Conservation (phyloP, 2,797 vertebrate genomes). For the Centroberyx gerrardi region DNA sequence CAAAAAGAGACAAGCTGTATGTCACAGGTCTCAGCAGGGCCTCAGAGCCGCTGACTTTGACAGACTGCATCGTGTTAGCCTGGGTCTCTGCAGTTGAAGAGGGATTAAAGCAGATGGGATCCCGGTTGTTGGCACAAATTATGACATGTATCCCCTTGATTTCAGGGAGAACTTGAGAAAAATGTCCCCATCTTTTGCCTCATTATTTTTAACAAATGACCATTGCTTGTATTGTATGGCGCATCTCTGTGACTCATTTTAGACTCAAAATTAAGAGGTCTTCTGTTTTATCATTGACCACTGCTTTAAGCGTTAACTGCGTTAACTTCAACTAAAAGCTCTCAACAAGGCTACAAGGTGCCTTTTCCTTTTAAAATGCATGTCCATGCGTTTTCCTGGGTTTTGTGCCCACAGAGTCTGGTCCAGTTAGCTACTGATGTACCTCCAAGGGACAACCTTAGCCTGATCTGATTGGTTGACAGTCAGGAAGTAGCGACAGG, state of each 20-base stretch:
- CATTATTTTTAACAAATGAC: no score
- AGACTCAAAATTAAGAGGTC: no score
- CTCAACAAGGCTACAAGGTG: neutral
- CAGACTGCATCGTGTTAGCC: conserved; percentile 5
- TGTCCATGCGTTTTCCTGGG: conserved; percentile 9
- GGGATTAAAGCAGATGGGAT: neutral
- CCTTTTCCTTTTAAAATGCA: neutral
- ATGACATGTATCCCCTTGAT: neutral
- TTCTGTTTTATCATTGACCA: no score
- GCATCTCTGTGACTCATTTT: no score
- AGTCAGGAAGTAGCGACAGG: conserved; percentile 41
- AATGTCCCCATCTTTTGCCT: neutral
- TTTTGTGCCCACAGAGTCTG: neutral
- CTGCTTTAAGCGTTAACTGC: no score
- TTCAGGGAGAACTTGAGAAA: neutral
- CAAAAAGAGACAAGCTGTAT: conserved; percentile 57
- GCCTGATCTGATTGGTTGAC: conserved; percentile 56
- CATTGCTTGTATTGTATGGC: no score
- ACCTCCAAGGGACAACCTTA: conserved; percentile 5
- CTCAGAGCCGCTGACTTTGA: conserved; percentile 39
- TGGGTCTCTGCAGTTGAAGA: neutral
- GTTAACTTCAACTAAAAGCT: neutral
- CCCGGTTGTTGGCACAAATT: neutral
- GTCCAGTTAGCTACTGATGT: conserved; percentile 21
- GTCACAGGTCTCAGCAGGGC: conserved; percentile 47